Base-by-base conservation (phyloP, 1,140 invertebrate species). In the Hydropsyche tenuis region DNA sequence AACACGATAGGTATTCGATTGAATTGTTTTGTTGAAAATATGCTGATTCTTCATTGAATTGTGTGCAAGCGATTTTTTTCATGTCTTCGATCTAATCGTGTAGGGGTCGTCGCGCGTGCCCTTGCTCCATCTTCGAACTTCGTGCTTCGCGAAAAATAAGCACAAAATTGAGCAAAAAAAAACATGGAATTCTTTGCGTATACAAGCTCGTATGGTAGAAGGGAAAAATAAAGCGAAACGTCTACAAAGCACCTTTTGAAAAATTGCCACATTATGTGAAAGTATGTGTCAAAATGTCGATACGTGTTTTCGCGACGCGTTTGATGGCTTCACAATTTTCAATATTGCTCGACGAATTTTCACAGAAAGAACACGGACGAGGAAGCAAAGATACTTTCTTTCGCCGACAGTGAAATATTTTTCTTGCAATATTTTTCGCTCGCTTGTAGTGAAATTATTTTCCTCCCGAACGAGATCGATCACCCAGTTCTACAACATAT, bases 241-340 rank as follows among this genome's bases (percentile, higher is more conserved):
- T 70, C 68, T 70, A 70, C 68, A 70, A 70, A 70, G 68, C 68
- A 70, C 68, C 68, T 70, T 56, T 70, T 70, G 68, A 70, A 70
- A 70, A 70, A 70, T 70, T 70, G 68, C 68, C 51, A 70, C 68
- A 70, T 70, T 56, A 70, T 53, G 68, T 37, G 68, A 70, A 56
- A 70, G 68, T 23, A 70, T 56, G 68, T 70, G 68, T 70, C 68
- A 70, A 70, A 70, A 70, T 70, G 68, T 70, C 68, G 68, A 70
- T 70, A 42, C 51, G 68, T 70, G 68, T 70, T 70, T 53, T 53
- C 51, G 68, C 22, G 42, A 48, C 68, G 18, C 68, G 12, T 56
- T 70, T 70, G 68, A 70, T 46, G 51, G 68, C 68, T 70, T 70
- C 51, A 70, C 68, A 70, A 70, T 70, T 70, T 70, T 23, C 48